phyloP scores from a whole-genome alignment of 2,888 invertebrate genomes.

The Scaptomyza tumidula region DNA sequence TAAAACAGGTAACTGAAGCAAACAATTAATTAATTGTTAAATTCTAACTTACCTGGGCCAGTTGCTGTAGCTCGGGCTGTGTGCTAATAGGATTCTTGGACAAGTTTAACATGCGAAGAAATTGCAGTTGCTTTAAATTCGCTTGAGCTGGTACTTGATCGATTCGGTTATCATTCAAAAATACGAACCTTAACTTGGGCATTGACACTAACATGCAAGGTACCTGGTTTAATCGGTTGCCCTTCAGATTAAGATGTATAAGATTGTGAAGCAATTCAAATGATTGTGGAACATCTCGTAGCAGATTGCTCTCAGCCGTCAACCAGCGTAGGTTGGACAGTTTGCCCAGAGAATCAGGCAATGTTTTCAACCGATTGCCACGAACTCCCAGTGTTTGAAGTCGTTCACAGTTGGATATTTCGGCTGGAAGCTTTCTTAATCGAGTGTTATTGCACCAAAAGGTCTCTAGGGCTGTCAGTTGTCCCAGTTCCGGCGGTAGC shows the following conservation, averaged over 20 bases:
- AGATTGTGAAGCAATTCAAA: constrained; percentile 86
- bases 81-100: constrained; percentile 85
- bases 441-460: constrained; percentile 89
- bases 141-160: constrained; percentile 48
- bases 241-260: constrained; percentile 87
- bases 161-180: constrained; percentile 85
- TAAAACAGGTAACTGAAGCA: neutral
- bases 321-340: constrained; percentile 88
- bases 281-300: constrained; percentile 85
- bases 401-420: constrained; percentile 87
- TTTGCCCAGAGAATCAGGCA: constrained; percentile 87
- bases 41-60: constrained; percentile 49
- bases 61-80: constrained; percentile 35
- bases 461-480: constrained; percentile 87
- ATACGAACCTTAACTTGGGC: constrained; percentile 86
- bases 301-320: constrained; percentile 87
- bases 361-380: constrained; percentile 86
- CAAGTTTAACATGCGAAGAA: constrained; percentile 86
- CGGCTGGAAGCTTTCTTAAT: constrained; percentile 86
- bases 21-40: no score
- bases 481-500: constrained; percentile 87
- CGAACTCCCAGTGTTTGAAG: constrained; percentile 89
- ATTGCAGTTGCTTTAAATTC: constrained; percentile 64
- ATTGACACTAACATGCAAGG: constrained; percentile 85
- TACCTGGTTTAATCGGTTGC: constrained; percentile 86